Evolutionary conservation across 2,888 invertebrate genomes (phyloP), one percentile per base, ranked within the genome.

Genomic region (Scaptomyza flava): DNA sequence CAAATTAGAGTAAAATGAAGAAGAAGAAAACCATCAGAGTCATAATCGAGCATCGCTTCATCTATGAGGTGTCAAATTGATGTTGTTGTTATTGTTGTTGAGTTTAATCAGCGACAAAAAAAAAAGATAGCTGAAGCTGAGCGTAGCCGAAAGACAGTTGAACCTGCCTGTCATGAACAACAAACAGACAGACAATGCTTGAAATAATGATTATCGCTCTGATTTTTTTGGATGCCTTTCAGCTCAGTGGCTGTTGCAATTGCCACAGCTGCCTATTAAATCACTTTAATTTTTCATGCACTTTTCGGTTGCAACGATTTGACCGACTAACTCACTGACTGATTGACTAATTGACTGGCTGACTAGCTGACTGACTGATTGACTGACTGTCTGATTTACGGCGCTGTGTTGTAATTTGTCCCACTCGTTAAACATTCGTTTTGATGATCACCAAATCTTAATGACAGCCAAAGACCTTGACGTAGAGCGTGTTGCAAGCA

Each of bases 381-480:
- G 36, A 41, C 8, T 68, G 43, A 57, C 27, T 46, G n/a, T 31
- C 52, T 17, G 17, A 48, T 51, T 45, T 11, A 47, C 36, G 14
- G 34, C 30, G 50, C 34, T 54, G 62, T 51, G 33, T 56, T 77
- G 72, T 56, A 63, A 77, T 72, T 67, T 72, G 77, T 68, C 72
- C 54, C 73, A 71, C 70, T 76, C 63, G 83, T 71, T 85, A 65
- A 68, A 66, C 80, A 79, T 68, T 79, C 69, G 68, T 61, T 80
- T 45, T 57, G 58, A 71, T 66, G 56, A 63, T 65, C 63, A 50
- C 46, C 9, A 58, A 38, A 42, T 56, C 57, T 58, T 72, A 76
- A 76, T 72, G 77, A 57, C 60, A 54, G 58, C 14, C 34, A 41
- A 17, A 73, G 75, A 63, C 73, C 73, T 72, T 73, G 73, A 47